Evolutionary conservation across 2,888 invertebrate species (phyloP), one percentile per base, ranked within the genome.

Genomic region (Amorpha juglandis): DNA sequence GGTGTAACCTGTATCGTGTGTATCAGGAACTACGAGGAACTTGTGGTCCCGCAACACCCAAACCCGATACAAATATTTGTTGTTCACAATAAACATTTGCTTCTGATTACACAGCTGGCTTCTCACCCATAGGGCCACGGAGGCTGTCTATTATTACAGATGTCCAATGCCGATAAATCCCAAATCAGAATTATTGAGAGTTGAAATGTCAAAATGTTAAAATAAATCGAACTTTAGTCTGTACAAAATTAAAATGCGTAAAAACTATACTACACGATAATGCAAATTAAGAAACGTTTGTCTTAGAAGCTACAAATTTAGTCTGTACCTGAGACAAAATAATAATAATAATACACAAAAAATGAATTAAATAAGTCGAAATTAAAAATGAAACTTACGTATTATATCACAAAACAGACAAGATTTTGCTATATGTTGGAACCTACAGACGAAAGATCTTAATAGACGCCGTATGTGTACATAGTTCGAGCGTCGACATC

Each of bases 291-390:
- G 11, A 42, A 42, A 2, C 2, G 2, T 42, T 45, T 12, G 45
- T 50, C 19, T 19, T 7, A 19, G 19, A 19, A 50, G 9, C n/a
- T 50, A 19, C 50, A 50, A 16, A 19, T 9, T 50, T 50, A 19
- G 19, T 27, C 27, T 27, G 27, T 38, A 58, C 19, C 19, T 6
- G 12, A 21, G 19, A 42, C 9, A 58, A 27, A 27, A 27, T 27
- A 27, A 27, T 27, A 27, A 27, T 27, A 27, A 4, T 27, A 27
- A 55, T 16, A 1, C n/a, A 55, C 35, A 42, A 58, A 42, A 42
- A 16, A 42, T n/a, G 38, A 58, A n/a, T 58, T 58, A 58, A 58
- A 38, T 58, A 58, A 58, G 16, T 58, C 58, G 58, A 58, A 58
- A 58, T 55, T 35, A 19, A 42, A 19, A 42, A 58, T 58, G 12